Conservation (phyloP, 2,797 vertebrate genomes). For the Darevskia mixta region DNA sequence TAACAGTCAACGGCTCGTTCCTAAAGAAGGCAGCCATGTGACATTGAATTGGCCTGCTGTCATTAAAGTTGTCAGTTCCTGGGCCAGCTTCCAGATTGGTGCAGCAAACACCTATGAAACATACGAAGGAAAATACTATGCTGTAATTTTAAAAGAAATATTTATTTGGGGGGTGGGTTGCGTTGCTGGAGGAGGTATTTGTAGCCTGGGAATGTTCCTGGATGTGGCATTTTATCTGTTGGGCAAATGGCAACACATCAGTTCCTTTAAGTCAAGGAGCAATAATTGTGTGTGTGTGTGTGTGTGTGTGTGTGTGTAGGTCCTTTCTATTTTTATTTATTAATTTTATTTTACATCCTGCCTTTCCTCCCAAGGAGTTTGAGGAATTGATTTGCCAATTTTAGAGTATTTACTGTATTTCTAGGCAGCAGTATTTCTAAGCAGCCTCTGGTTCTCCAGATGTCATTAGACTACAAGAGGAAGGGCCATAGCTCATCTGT, state of each 20-base stretch:
- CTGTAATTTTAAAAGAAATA: neutral
- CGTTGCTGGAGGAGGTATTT: neutral
- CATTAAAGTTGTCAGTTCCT: too few relatives aligned
- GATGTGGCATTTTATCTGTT: neutral
- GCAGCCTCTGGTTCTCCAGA: too few relatives aligned
- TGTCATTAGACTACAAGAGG: too few relatives aligned
- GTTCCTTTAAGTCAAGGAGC: neutral
- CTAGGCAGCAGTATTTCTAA: too few relatives aligned
- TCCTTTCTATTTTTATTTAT: neutral
- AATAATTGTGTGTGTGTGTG: neutral
- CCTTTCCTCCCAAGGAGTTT: neutral
- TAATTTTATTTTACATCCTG: too few relatives aligned
- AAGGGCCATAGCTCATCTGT: too few relatives aligned
- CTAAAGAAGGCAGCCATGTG: too few relatives aligned
- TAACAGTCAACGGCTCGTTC: neutral
- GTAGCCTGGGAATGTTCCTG: neutral
- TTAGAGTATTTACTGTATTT: neutral
- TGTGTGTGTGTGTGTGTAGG: too few relatives aligned
- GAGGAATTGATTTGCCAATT: neutral
- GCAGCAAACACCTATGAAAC: too few relatives aligned
- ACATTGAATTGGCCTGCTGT: too few relatives aligned
- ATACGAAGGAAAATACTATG: too few relatives aligned
- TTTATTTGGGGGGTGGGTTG: neutral
- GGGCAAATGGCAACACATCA: neutral
- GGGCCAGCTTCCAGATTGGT: too few relatives aligned